These are phyloP conservation scores for Aegypius monachus DNA, from an alignment of 2,113 vertebrate species.

Conservation along the genomic window DNA sequence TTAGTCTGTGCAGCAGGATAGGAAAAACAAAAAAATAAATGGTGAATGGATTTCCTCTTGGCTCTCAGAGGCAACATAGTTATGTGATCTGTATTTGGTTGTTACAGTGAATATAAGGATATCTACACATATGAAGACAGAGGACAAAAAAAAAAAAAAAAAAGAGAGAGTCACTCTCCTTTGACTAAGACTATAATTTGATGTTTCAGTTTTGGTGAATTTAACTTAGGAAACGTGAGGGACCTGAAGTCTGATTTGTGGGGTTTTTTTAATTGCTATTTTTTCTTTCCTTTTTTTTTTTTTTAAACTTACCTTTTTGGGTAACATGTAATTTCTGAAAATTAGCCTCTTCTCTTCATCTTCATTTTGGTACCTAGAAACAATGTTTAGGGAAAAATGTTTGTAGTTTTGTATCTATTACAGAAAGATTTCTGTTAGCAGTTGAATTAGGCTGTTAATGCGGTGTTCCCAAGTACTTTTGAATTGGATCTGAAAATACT, in stretches of 20 bases:
- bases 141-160: not conserved
- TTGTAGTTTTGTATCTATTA: not conserved
- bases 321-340: not conserved
- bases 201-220: not conserved
- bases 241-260: not conserved
- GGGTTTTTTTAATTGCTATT: not conserved
- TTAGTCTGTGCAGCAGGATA: not conserved
- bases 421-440: not conserved
- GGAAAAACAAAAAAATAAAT: not conserved
- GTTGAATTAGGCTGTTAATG: not conserved
- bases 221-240: not conserved
- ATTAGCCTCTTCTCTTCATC: not conserved
- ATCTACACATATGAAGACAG: not conserved
- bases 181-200: not conserved
- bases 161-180: not conserved
- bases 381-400: not conserved
- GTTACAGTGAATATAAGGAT: accelerated
- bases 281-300: not conserved
- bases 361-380: not conserved
- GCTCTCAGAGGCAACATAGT: not conserved
- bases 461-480: not conserved
- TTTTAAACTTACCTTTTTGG: not conserved
- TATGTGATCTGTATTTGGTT: not conserved
- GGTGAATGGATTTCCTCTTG: not conserved
- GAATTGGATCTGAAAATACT: not conserved